A percentile compares a stretch with the other conserved stretches of the same genome.
Evolutionary conservation across 2,888 invertebrate species (phyloP).

Genomic region (Phyllotreta cruciferae): DNA sequence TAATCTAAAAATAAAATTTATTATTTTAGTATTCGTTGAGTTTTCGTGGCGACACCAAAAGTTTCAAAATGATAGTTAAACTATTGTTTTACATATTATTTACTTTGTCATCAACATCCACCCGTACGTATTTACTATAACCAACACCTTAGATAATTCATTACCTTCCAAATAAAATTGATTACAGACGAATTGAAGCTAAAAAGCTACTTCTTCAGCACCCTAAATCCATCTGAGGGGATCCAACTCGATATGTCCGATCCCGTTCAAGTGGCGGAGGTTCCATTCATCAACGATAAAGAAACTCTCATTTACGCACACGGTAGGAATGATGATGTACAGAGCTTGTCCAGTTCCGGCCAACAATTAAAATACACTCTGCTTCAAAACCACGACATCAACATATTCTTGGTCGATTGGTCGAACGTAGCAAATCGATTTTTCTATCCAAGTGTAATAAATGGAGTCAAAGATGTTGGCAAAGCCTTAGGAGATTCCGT

Average conservation of each 20-base stretch:
- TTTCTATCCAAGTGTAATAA: constrained; percentile 35
- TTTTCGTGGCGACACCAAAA: no score
- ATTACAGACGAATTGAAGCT: no score
- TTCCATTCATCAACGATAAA: constrained; percentile 40
- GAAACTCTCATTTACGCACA: constrained; percentile 49
- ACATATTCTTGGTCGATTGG: constrained; percentile 55
- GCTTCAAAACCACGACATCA: constrained; percentile 45
- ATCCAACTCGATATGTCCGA: background rate
- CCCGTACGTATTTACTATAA: no score
- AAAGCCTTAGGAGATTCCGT: constrained; percentile 44
- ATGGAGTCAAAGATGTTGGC: constrained; percentile 39
- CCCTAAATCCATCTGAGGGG: background rate
- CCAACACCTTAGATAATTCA: background rate
- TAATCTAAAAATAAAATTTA: no score
- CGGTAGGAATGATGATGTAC: constrained; percentile 47
- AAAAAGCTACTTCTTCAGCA: constrained; percentile 13
- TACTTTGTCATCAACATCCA: no score
- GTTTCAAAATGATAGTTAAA: no score
- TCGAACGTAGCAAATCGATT: constrained; percentile 31
- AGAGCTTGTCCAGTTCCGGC: constrained; percentile 41
- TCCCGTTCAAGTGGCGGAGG: background rate
- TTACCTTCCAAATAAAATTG: no score
- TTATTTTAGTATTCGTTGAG: no score
- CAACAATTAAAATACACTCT: constrained; percentile 43
- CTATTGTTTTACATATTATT: no score